Percentiles rank a stretch among this genome's conserved stretches.
These are phyloP conservation scores for Holotrichia oblita DNA, from an alignment of 1,140 invertebrate species.

Conservation along the genomic window DNA sequence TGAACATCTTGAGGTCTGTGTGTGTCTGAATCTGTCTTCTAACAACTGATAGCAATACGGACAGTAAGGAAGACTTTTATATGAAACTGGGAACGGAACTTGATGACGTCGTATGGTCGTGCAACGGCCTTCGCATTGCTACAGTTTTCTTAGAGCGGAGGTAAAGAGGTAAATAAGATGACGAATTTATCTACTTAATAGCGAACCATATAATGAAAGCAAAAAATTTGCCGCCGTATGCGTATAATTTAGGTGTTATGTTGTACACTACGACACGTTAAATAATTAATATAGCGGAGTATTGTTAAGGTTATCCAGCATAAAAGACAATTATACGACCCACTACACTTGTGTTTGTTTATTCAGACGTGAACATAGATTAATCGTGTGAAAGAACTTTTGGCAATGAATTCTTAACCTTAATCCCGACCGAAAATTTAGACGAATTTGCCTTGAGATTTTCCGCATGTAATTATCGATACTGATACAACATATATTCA, in stretches of 20 bases:
- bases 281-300: too few species aligned
- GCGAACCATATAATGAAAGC: slow-evolving; percentile 23
- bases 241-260: slow-evolving; percentile 23
- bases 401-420: too few species aligned
- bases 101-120: slow-evolving; percentile 19
- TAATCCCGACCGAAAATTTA: too few species aligned
- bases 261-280: too few species aligned
- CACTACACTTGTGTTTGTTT: too few species aligned
- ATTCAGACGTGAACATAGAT: too few species aligned
- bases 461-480: too few species aligned
- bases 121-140: slow-evolving; percentile 36
- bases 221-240: slow-evolving; percentile 12
- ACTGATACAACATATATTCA: too few species aligned
- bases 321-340: too few species aligned
- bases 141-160: slow-evolving; percentile 26
- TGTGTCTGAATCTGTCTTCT: slow-evolving; percentile 46
- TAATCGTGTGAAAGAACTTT: too few species aligned
- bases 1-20: slow-evolving; percentile 65
- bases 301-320: too few species aligned
- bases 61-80: slow-evolving; percentile 34
- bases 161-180: slow-evolving; percentile 30
- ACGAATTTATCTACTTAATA: slow-evolving; percentile 26
- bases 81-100: slow-evolving; percentile 31
- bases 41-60: slow-evolving; percentile 27
- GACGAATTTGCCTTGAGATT: too few species aligned